A percentile compares a stretch with the other conserved stretches of the same genome.
These are phyloP conservation scores for Calosoma granatense DNA, from an alignment of 1,140 invertebrate species.

Conservation along the genomic window DNA sequence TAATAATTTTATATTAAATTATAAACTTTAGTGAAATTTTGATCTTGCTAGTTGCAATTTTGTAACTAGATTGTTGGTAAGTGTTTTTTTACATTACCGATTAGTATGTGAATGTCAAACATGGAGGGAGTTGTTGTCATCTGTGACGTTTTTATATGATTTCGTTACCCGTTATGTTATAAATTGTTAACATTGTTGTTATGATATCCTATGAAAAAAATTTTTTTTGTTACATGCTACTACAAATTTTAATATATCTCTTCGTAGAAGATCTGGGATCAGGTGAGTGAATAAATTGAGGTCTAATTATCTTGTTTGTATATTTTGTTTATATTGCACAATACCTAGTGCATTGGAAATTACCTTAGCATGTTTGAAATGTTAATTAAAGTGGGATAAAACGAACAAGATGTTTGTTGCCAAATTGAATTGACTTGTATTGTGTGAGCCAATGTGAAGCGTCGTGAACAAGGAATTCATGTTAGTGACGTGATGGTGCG, in stretches of 20 bases:
- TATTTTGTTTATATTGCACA: background rate
- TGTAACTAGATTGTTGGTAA: too few relatives aligned
- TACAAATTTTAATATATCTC: background rate
- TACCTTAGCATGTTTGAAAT: background rate
- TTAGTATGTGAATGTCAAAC: background rate
- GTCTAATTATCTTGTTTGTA: background rate
- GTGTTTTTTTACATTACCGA: background rate
- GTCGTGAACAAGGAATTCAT: background rate
- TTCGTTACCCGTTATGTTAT: background rate
- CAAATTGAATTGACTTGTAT: background rate
- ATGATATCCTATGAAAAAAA: background rate
- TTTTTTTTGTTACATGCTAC: background rate
- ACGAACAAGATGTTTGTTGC: background rate
- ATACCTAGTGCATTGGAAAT: background rate
- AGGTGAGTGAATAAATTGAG: background rate
- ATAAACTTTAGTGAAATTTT: too few relatives aligned
- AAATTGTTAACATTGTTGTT: slow-evolving; percentile 3
- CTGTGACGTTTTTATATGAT: background rate
- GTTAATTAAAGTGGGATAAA: background rate
- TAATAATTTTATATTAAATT: too few relatives aligned
- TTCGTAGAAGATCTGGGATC: background rate
- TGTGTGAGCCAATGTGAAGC: background rate
- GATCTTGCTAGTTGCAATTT: too few relatives aligned
- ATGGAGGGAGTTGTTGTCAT: slow-evolving; percentile 8
- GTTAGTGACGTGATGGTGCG: background rate